A percentile compares a stretch with the other conserved stretches of the same genome.
Evolutionary conservation across 2,797 vertebrate genomes (phyloP).

Genomic region (Dallia pectoralis): DNA sequence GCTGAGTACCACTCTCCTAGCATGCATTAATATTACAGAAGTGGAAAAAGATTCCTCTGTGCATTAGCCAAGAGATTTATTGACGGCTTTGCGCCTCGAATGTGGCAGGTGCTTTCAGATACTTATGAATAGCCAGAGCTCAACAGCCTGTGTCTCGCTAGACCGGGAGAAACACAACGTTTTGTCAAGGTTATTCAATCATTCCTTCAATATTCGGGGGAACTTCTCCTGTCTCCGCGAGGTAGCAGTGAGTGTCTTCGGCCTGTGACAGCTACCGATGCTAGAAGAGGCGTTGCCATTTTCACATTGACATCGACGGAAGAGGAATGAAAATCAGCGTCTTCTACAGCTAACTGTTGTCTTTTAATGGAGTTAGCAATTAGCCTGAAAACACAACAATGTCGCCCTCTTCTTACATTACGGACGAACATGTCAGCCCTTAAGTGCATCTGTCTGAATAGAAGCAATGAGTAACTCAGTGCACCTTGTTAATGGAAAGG

Average conservation of each 20-base stretch:
- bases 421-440: no score
- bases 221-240: conserved; percentile 57
- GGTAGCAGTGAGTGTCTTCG: conserved; percentile 38
- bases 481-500: neutral
- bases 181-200: conserved; percentile 61
- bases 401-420: no score
- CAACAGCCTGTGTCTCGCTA: conserved; percentile 45
- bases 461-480: no score
- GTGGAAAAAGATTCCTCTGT: conserved; percentile 56
- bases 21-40: conserved; percentile 71
- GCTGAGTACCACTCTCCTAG: conserved; percentile 52
- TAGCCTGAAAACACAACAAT: no score
- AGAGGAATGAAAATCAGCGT: conserved; percentile 59
- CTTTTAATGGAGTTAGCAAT: neutral
- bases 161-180: conserved; percentile 27
- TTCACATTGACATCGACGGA: conserved; percentile 25
- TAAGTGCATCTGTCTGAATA: no score
- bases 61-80: conserved; percentile 77
- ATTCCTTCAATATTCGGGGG: conserved; percentile 60
- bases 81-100: conserved; percentile 68
- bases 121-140: conserved; percentile 58
- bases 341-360: conserved; percentile 29
- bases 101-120: conserved; percentile 72
- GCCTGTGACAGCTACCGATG: conserved; percentile 54
- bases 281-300: conserved; percentile 41